phyloP scores from a whole-genome alignment of 2,888 invertebrate genomes.

The Ectemnius cavifrons region DNA sequence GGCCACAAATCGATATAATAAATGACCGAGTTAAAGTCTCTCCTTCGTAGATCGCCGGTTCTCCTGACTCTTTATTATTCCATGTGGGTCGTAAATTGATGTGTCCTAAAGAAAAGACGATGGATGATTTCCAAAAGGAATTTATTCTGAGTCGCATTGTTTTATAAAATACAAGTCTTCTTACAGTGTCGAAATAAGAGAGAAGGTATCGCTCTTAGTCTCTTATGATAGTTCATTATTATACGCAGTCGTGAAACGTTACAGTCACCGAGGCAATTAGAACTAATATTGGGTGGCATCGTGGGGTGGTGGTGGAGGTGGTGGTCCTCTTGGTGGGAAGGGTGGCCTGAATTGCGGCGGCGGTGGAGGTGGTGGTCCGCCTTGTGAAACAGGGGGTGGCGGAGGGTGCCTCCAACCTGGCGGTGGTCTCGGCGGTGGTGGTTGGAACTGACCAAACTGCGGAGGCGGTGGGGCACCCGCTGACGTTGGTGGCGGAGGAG shows the following conservation, averaged over 20 bases:
- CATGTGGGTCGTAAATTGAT: neutral
- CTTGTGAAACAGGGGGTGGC: slow-evolving; percentile 79
- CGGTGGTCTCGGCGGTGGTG: slow-evolving; percentile 79
- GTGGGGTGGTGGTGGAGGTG: slow-evolving; percentile 83
- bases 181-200: slow-evolving; percentile 6
- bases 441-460: slow-evolving; percentile 75
- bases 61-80: neutral
- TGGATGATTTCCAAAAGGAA: too few species aligned
- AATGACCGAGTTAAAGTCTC: slow-evolving; percentile 23
- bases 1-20: slow-evolving; percentile 59
- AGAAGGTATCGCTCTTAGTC: neutral
- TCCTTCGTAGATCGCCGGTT: neutral
- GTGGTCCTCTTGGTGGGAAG: slow-evolving; percentile 85
- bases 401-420: slow-evolving; percentile 86
- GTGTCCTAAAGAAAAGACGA: too few species aligned
- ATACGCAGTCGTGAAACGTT: neutral
- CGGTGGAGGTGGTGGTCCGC: slow-evolving; percentile 81
- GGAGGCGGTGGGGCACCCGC: slow-evolving; percentile 66
- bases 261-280: neutral
- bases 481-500: slow-evolving; percentile 80
- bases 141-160: neutral
- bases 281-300: slow-evolving; percentile 68
- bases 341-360: slow-evolving; percentile 80
- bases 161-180: slow-evolving; percentile 22
- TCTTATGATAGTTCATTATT: neutral